Percentiles rank a stretch among this genome's conserved stretches.
Conservation (phyloP, 2,888 invertebrate genomes). For the Lissonota sp. region DNA sequence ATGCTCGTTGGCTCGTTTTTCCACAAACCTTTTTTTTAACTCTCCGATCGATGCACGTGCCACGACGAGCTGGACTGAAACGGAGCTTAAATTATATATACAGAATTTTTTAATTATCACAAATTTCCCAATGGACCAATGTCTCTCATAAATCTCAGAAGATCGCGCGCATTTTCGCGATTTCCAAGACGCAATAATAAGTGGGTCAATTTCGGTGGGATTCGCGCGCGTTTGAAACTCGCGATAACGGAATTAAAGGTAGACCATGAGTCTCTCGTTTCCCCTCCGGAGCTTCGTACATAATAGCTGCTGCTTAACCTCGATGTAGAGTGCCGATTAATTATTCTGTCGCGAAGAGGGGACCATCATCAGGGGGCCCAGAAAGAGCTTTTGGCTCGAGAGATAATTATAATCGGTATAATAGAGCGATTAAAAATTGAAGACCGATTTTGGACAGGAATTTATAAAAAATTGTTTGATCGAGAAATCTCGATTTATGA, state of each 20-base stretch:
- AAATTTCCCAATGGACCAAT: conserved; percentile 4
- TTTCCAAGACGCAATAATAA: background rate
- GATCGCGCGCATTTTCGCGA: conserved; percentile 17
- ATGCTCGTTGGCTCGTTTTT: background rate
- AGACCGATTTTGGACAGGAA: too few relatives aligned
- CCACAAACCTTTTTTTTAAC: background rate
- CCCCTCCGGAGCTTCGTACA: background rate
- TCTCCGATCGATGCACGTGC: background rate
- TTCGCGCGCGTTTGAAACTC: background rate
- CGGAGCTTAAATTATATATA: background rate
- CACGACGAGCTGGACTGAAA: too few relatives aligned
- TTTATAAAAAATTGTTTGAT: too few relatives aligned
- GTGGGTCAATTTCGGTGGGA: conserved; percentile 18
- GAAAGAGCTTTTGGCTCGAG: background rate
- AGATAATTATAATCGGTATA: too few relatives aligned
- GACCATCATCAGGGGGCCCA: background rate
- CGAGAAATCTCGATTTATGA: too few relatives aligned
- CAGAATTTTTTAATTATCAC: background rate
- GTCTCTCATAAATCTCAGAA: background rate
- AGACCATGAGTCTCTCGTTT: background rate
- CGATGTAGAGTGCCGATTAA: conserved; percentile 27
- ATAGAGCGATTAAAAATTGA: too few relatives aligned
- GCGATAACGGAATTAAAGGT: conserved; percentile 18
- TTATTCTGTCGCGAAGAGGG: background rate
- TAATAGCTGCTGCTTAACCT: conserved; percentile 12